Conservation (phyloP, 1,140 invertebrate genomes). For the Heliothis virescens region DNA sequence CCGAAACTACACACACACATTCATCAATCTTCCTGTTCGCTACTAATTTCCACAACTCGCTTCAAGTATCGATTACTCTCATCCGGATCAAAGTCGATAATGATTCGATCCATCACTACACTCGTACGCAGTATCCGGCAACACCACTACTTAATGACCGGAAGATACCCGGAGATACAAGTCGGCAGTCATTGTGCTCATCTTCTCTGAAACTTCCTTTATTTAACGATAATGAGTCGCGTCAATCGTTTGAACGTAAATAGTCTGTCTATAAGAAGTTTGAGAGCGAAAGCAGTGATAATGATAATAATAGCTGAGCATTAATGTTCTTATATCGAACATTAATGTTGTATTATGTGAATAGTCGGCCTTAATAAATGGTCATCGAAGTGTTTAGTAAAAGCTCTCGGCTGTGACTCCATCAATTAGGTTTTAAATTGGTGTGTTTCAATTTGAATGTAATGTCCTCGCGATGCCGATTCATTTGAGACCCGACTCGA, state of each 20-base stretch:
- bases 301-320: no score
- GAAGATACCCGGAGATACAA: constrained; percentile 27
- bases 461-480: no score
- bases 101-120: constrained; percentile 36
- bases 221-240: constrained; percentile 23
- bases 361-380: no score
- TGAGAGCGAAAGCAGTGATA: background rate
- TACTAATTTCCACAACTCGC: background rate
- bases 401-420: no score
- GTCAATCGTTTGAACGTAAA: constrained; percentile 25
- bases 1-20: no score
- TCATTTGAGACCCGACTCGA: no score
- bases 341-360: no score
- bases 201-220: constrained; percentile 22
- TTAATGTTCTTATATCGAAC: no score
- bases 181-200: constrained; percentile 21
- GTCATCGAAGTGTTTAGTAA: no score
- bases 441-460: no score
- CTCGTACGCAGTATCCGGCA: constrained; percentile 31
- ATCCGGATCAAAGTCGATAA: constrained; percentile 13
- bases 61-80: background rate
- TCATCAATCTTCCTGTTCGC: background rate
- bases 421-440: no score
- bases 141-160: constrained; percentile 43
- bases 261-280: background rate